A percentile compares a stretch with the other conserved stretches of the same genome.
phyloP scores from a whole-genome alignment of 2,797 vertebrate species.

The Monodelphis domestica region DNA sequence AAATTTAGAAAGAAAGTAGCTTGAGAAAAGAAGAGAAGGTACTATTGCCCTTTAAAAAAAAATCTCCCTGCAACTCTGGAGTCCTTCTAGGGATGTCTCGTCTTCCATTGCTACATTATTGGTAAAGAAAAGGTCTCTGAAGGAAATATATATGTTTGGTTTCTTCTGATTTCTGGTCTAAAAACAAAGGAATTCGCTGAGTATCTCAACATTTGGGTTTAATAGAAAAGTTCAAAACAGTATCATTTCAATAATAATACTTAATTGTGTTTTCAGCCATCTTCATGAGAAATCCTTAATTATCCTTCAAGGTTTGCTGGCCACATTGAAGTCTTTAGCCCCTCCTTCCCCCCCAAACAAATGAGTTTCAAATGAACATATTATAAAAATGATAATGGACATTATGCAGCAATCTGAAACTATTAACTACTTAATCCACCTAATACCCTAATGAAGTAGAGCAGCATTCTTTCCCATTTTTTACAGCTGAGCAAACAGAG shows the following conservation, averaged over 20 bases:
- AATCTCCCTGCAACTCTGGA: slow-evolving; percentile 61
- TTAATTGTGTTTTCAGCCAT: slow-evolving; percentile 62
- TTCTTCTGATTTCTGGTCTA: slow-evolving; percentile 71
- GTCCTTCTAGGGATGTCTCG: slow-evolving; percentile 59
- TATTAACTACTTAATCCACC: slow-evolving; percentile 47
- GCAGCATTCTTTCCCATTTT: not conserved
- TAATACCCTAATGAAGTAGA: slow-evolving; percentile 43
- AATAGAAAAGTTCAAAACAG: slow-evolving; percentile 64
- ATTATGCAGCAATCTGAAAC: slow-evolving; percentile 57
- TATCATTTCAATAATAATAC: slow-evolving; percentile 72
- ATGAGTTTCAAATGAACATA: slow-evolving; percentile 71
- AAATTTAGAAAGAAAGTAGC: slow-evolving; percentile 68
- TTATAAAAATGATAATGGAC: slow-evolving; percentile 10
- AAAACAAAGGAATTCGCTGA: slow-evolving; percentile 78
- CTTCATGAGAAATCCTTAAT: slow-evolving; percentile 69
- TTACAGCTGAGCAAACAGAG: not conserved
- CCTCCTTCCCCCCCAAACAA: slow-evolving; percentile 47
- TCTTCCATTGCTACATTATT: slow-evolving; percentile 74
- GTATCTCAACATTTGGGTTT: slow-evolving; percentile 55
- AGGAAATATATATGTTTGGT: slow-evolving; percentile 80
- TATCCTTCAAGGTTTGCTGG: slow-evolving; percentile 45
- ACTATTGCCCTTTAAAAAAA: slow-evolving; percentile 70
- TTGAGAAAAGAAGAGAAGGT: slow-evolving; percentile 60
- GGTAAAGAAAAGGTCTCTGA: slow-evolving; percentile 75
- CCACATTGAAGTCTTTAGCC: slow-evolving; percentile 34